Conservation (phyloP, 2,113 vertebrate genomes). For the Sus scrofa region DNA sequence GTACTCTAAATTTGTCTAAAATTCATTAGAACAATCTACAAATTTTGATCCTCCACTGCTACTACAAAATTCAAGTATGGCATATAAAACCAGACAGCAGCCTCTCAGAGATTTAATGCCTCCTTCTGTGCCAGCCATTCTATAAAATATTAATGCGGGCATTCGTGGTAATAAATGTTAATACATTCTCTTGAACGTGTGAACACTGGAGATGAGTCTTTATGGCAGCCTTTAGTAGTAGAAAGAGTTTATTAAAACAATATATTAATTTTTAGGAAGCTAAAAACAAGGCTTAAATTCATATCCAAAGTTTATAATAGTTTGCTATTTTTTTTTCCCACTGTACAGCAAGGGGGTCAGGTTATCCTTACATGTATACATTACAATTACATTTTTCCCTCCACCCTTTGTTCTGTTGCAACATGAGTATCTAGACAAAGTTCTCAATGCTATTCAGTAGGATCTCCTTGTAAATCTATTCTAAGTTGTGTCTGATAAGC, state of each 20-base stretch:
- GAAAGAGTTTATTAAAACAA: conserved; percentile 80
- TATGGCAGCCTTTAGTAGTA: conserved; percentile 37
- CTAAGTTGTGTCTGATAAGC: too few species aligned
- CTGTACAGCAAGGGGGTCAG: too few species aligned
- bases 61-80: conserved; percentile 34
- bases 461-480: too few species aligned
- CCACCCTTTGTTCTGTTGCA: too few species aligned
- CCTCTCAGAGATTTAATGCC: conserved; percentile 47
- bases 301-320: conserved; percentile 29
- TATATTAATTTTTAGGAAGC: conserved; percentile 72
- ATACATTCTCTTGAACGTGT: conserved; percentile 48
- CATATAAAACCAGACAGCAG: conserved; percentile 50
- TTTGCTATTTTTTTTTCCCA: too few species aligned
- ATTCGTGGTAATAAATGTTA: conserved; percentile 73
- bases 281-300: conserved; percentile 75
- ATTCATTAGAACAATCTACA: not conserved
- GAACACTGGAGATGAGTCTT: conserved; percentile 67
- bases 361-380: too few species aligned
- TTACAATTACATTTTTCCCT: too few species aligned
- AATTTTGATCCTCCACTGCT: not conserved
- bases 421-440: too few species aligned
- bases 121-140: conserved; percentile 56
- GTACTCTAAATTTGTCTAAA: conserved; percentile 13
- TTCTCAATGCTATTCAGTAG: too few species aligned
- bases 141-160: conserved; percentile 81